Evolutionary conservation across 2,113 vertebrate species (phyloP), one percentile per base, ranked within the genome.

Genomic region (Acanthisitta chloris): DNA sequence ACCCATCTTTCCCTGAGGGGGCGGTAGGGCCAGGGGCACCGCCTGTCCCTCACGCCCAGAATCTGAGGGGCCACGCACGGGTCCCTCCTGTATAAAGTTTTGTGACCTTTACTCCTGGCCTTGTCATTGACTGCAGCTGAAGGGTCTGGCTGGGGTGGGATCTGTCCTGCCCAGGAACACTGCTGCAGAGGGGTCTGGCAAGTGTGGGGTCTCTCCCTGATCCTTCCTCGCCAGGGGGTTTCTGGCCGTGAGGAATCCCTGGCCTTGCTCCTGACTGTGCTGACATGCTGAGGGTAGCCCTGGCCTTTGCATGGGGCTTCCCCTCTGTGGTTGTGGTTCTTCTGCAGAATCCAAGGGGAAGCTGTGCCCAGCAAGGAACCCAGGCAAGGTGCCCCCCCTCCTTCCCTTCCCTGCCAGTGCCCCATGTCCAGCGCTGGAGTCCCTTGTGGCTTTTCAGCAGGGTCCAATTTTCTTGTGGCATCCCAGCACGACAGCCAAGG

Each of bases 31-130:
- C 19, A 71, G 58, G 42, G 66, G 49, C 21, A 19, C 40, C 9
- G 2, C 48, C 43, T 25, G 31, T 55, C 38, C 57, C 49, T 25
- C 1, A 0, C 0, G 0, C 19, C 29, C 0, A 0, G 51, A 57
- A 34, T n/a, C 51, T 0, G 9, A 65, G 93, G 86, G 81, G 67
- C 88, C 24, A 1, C 13, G 0, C n/a, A 17, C 2, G 4, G 34
- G 59, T 92, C 87, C 74, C 67, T 86, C 64, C 61, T 96, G 80
- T 94, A 94, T 96, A 96, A 96, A 96, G 89, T 96, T 96, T 89
- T 94, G 84, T 91, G 94, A 91, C 48, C 83, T 96, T 94, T 91
- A 17, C 40, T 88, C 31, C 17, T 70, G 83, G 31, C 17, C 12
- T 40, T 2, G 25, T 92, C 49, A 0, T 0, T 92, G 48, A 57